These are phyloP conservation scores for Seriola quinqueradiata DNA, from an alignment of 2,113 vertebrate genomes.

Conservation along the genomic window DNA sequence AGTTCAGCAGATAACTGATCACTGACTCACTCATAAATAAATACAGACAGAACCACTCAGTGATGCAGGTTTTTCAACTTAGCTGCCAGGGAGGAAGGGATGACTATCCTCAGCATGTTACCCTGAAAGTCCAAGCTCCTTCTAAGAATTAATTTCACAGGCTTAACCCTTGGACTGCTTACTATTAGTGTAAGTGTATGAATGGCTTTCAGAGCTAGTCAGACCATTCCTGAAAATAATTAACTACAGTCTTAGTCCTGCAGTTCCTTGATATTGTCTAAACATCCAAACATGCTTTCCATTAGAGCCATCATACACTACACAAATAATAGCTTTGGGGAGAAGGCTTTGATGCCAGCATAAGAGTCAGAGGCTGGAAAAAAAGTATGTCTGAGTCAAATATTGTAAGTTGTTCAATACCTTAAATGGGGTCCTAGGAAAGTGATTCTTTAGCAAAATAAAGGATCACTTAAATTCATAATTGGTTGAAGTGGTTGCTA, in stretches of 20 bases:
- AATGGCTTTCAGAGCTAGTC: constrained; percentile 32
- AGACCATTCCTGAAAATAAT: constrained; percentile 47
- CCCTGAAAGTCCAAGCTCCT: constrained; percentile 64
- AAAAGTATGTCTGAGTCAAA: not conserved
- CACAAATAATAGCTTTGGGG: not conserved
- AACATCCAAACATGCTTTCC: constrained; percentile 26
- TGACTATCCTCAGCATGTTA: constrained; percentile 35
- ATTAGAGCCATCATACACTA: not conserved
- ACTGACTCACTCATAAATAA: constrained; percentile 3
- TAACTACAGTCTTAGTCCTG: constrained; percentile 3
- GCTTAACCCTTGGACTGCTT: constrained; percentile 67
- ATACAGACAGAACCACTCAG: not conserved
- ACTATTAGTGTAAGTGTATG: constrained; percentile 25
- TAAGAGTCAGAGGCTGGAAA: not conserved
- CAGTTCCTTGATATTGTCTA: not conserved
- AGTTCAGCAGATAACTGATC: constrained; percentile 6
- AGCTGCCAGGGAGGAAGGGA: constrained; percentile 23
- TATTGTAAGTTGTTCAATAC: not conserved
- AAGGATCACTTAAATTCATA: not conserved
- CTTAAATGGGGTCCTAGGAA: not conserved
- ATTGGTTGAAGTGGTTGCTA: not conserved
- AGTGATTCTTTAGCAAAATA: not conserved
- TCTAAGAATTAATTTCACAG: constrained; percentile 61
- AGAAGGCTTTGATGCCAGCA: not conserved
- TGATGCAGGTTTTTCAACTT: constrained; percentile 11